Percentiles rank a stretch among this genome's conserved stretches.
phyloP scores from a whole-genome alignment of 2,113 vertebrate species.

The Scomber colias region DNA sequence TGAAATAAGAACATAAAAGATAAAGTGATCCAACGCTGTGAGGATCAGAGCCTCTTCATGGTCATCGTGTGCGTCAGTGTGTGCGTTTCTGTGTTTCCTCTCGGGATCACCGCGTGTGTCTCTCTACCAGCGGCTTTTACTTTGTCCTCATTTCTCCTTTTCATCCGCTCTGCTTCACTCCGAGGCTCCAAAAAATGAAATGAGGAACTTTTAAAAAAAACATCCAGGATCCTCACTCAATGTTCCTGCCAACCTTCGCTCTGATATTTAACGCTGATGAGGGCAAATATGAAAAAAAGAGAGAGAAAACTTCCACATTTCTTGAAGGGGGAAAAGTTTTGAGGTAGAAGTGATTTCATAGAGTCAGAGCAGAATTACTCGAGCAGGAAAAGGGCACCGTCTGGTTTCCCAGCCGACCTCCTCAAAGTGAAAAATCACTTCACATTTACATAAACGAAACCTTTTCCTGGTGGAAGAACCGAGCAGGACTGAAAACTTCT shows the following conservation, averaged over 20 bases:
- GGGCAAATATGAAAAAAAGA: background rate
- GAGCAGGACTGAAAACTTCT: background rate
- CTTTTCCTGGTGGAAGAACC: background rate
- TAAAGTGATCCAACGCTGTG: background rate
- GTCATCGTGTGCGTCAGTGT: too few species aligned
- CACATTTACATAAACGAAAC: background rate
- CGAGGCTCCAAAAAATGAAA: background rate
- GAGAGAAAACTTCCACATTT: background rate
- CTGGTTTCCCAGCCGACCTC: background rate
- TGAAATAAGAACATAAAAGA: too few species aligned
- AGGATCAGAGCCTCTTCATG: background rate
- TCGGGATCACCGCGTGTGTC: background rate
- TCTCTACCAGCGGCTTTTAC: background rate
- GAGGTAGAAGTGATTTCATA: conserved; percentile 3
- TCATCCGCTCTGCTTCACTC: background rate
- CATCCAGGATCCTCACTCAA: background rate
- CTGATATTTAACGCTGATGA: conserved; percentile 31
- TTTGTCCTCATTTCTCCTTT: conserved; percentile 15
- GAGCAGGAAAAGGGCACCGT: background rate
- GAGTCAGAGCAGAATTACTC: background rate
- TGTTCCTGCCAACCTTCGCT: conserved; percentile 8
- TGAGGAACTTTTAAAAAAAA: background rate
- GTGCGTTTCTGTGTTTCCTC: background rate
- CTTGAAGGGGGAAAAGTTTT: conserved; percentile 2
- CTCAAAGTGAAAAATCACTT: background rate